Evolutionary conservation across 2,113 vertebrate species (phyloP).

Genomic region (Sturnira hondurensis): DNA sequence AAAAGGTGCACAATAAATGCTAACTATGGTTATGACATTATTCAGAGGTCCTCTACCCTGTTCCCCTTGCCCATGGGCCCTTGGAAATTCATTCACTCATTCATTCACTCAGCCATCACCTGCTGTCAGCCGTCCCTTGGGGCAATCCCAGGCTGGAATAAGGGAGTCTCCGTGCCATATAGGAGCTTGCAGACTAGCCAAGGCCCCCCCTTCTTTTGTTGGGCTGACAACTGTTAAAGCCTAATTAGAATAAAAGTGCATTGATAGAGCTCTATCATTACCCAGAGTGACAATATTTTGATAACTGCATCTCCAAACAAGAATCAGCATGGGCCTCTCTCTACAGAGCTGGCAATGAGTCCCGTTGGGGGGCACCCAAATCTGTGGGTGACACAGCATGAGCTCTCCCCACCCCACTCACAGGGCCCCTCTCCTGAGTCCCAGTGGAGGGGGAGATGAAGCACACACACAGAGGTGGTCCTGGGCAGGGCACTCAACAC

Average conservation of each 20-base stretch:
- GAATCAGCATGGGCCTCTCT: background rate
- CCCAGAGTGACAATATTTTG: background rate
- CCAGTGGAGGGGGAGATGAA: background rate
- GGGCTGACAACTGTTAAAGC: background rate
- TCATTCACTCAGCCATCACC: background rate
- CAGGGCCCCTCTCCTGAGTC: background rate
- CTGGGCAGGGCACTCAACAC: background rate
- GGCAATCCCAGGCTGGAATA: background rate
- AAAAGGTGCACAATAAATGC: background rate
- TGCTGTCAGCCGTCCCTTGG: background rate
- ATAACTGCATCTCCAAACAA: slow-evolving; percentile 31
- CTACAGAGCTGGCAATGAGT: background rate
- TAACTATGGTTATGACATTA: background rate
- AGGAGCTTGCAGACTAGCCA: background rate
- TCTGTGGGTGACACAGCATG: background rate
- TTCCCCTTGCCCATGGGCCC: background rate
- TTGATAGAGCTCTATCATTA: background rate
- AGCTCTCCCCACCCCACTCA: background rate
- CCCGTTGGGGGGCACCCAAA: background rate
- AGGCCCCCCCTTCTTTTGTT: background rate
- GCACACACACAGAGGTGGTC: background rate
- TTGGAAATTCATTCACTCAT: background rate
- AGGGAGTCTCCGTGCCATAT: background rate
- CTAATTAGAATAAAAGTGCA: background rate
- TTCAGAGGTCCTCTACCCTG: background rate